Base-by-base conservation (phyloP, 2,113 vertebrate genomes). In the Parus major region DNA sequence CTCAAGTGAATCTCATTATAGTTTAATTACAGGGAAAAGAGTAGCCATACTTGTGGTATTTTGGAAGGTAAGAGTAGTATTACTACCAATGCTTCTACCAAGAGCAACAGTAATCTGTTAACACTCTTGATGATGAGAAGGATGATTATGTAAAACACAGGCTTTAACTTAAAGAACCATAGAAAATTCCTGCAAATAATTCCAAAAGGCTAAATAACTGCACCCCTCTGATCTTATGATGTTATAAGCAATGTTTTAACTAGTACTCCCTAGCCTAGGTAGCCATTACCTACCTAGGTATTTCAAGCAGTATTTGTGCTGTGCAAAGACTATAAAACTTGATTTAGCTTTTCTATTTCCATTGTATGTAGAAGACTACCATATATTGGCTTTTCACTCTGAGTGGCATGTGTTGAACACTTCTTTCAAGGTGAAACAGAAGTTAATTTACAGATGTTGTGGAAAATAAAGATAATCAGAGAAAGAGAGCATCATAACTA, bases 391-490 rank as follows among this genome's bases (percentile, higher is more conserved):
- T 91, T 81, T 81, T 63, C 33, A 79, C 15, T 60, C 55, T 4
- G 4, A 82, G 59, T 22, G 11, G 55, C 9, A 18, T 3, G 7
- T 16, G 14, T 31, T 49, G 15, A 77, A 77, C 22, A 19, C 9
- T 69, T 80, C 36, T 79, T 79, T 71, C 55, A 61, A 90, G 75
- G 56, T 5, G 3, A 89, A 82, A 53, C 5, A 36, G 16, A 84
- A 61, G 35, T 23, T 87, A n/a, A 49, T 69, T 82, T 52, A 77
- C 31, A 12, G 29, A 31, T 63, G 56, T 69, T 92, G 47, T 83
- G 88, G 88, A 93, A 96, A 94, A 88, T 24, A 71, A 96, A 89
- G 52, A 27, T 68, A 61, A 92, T 61, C 39, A 46, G 79, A 92
- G 82, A 93, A 82, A 92, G 57, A 27, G 4, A 80, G 50, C 18